Percentiles rank a stretch among this genome's conserved stretches.
These are phyloP conservation scores for Diloba caeruleocephala DNA, from an alignment of 2,888 invertebrate genomes.

Conservation along the genomic window DNA sequence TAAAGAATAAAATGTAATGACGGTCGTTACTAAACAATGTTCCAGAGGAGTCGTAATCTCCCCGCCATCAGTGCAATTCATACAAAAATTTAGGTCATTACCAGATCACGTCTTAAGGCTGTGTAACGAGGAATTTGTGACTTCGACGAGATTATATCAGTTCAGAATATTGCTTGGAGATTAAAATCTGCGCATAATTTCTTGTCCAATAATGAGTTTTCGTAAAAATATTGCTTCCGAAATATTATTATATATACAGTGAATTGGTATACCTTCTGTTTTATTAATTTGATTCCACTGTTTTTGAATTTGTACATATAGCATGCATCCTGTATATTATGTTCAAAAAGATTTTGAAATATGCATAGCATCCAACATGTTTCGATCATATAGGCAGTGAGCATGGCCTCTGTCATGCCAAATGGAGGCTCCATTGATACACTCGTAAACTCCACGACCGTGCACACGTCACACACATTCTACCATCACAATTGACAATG, in stretches of 20 bases:
- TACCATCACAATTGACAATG: slow-evolving; percentile 63
- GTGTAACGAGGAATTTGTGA: slow-evolving; percentile 36
- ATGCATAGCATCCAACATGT: neutral
- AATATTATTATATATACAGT: slow-evolving; percentile 19
- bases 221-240: slow-evolving; percentile 14
- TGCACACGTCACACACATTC: slow-evolving; percentile 14
- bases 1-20: slow-evolving; percentile 49
- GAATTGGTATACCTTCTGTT: slow-evolving; percentile 4
- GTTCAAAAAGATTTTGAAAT: slow-evolving; percentile 7
- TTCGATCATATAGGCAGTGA: neutral
- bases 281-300: slow-evolving; percentile 2
- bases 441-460: slow-evolving; percentile 47
- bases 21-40: slow-evolving; percentile 46
- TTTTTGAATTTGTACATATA: neutral
- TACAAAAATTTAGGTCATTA: slow-evolving; percentile 43
- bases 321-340: neutral
- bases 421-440: slow-evolving; percentile 35
- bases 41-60: slow-evolving; percentile 34
- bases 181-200: slow-evolving; percentile 37
- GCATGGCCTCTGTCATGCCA: slow-evolving; percentile 26
- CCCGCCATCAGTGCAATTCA: slow-evolving; percentile 43
- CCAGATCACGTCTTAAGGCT: slow-evolving; percentile 30
- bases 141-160: slow-evolving; percentile 42
- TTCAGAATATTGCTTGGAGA: slow-evolving; percentile 35
- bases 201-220: slow-evolving; percentile 21